Evolutionary conservation across 2,797 vertebrate species (phyloP), one percentile per base, ranked within the genome.

Genomic region (Cyclopterus lumpus): DNA sequence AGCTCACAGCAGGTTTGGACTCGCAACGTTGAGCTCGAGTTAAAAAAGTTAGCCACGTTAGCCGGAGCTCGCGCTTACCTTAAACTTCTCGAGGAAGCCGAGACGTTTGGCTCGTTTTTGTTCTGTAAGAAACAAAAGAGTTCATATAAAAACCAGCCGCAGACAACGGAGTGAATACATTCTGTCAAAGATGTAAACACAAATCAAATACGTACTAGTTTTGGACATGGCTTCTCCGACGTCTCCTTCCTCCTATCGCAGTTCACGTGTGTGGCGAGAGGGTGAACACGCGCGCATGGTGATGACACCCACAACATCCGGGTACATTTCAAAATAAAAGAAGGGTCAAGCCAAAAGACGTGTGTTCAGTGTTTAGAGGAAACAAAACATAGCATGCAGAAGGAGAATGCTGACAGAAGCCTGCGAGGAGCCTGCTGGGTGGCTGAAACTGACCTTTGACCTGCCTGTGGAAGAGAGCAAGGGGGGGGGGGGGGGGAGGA

Each of bases 101-200:
- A 94, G 89, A 32, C 93, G 89, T 81, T 94, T 95, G 38, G 92
- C 93, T 71, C 93, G 90, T 89, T 94, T 95, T 83, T 95, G 93
- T 69, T 94, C 95, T 96, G 92, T 26, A 86, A 67, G 6, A 82
- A 58, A 82, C 8, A 10, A 73, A 11, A 66, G 1, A 22, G 57
- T 14, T 12, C 0, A 55, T 24, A n/a, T 79, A 62, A 44, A 54
- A 71, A 67, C 12, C 3, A 32, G 1, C 1, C 10, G n/a, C n/a
- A n/a, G n/a, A n/a, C n/a, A n/a, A 8, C 0, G 32, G 3, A 44
- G 22, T 5, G 1, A 18, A 49, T 1, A 58, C 6, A 12, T 3
- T 38, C 6, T 18, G 8, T 48, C 2, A n/a, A 51, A 14, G 1
- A 1, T 0, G 9, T n/a, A 38, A 40, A 40, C 38, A 40, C 3